phyloP scores from a whole-genome alignment of 2,888 invertebrate species.

The Carpatolechia fugitivella region DNA sequence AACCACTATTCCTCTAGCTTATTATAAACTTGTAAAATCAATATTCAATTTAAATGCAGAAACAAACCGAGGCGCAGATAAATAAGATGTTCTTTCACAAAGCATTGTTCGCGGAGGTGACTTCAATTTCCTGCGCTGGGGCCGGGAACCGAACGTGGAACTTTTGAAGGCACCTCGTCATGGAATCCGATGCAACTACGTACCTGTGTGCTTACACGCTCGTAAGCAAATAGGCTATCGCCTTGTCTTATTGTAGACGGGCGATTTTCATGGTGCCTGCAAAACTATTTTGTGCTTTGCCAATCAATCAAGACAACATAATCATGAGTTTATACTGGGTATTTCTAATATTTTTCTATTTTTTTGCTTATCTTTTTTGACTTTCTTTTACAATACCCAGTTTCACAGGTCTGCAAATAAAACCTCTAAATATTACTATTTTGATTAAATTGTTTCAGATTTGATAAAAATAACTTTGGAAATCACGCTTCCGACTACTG shows the following conservation, averaged over 20 bases:
- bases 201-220: slow-evolving; percentile 55
- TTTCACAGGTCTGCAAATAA: no score
- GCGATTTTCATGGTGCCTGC: slow-evolving; percentile 16
- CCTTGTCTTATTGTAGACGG: slow-evolving; percentile 35
- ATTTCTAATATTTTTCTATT: no score
- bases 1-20: neutral
- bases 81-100: slow-evolving; percentile 76
- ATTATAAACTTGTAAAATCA: slow-evolving; percentile 39
- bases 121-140: slow-evolving; percentile 74
- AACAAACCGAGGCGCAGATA: slow-evolving; percentile 66
- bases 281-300: neutral
- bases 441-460: no score
- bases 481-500: no score
- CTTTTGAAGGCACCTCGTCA: slow-evolving; percentile 65
- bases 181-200: slow-evolving; percentile 67
- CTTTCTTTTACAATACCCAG: no score
- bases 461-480: no score
- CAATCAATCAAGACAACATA: no score
- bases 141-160: slow-evolving; percentile 53
- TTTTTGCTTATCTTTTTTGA: no score
- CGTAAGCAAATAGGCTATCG: slow-evolving; percentile 64
- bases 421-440: no score
- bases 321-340: no score
- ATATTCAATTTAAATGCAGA: slow-evolving; percentile 72
- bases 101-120: slow-evolving; percentile 72